Conservation (phyloP, 1,140 invertebrate genomes). For the Panagrolaimus sp. region DNA sequence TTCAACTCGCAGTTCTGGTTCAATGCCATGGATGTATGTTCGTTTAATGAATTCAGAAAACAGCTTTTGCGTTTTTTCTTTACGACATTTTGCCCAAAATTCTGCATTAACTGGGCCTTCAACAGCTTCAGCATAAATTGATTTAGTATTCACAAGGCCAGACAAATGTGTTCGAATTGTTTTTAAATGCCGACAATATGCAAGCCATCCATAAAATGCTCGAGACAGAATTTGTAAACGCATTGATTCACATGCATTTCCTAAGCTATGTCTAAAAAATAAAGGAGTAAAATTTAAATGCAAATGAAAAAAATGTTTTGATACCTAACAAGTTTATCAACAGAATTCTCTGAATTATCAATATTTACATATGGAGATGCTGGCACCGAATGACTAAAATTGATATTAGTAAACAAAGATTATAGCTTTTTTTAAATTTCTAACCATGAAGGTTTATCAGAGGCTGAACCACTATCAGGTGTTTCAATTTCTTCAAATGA, state of each 20-base stretch:
- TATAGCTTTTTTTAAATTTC: too few relatives aligned
- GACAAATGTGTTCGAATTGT: constrained; percentile 84
- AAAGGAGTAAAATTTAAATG: too few relatives aligned
- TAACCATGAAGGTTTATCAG: background rate
- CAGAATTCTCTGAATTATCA: constrained; percentile 15
- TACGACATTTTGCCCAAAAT: constrained; percentile 40
- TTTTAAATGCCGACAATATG: constrained; percentile 81
- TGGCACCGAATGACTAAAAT: constrained; percentile 31
- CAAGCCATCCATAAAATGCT: constrained; percentile 89
- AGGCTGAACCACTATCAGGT: background rate
- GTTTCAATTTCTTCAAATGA: background rate
- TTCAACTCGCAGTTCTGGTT: constrained; percentile 71
- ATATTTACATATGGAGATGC: constrained; percentile 26
- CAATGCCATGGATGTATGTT: constrained; percentile 79
- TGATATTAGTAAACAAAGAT: background rate
- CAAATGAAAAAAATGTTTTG: too few relatives aligned
- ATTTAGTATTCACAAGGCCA: constrained; percentile 69
- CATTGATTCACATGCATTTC: constrained; percentile 84
- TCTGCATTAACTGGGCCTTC: constrained; percentile 41
- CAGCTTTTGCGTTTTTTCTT: constrained; percentile 21
- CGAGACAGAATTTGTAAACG: constrained; percentile 83
- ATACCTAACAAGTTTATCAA: constrained; percentile 30
- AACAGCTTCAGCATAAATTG: constrained; percentile 32
- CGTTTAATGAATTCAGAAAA: constrained; percentile 70
- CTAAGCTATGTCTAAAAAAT: constrained; percentile 63